phyloP scores from a whole-genome alignment of 2,797 vertebrate genomes.

The Rhinoraja longicauda region DNA sequence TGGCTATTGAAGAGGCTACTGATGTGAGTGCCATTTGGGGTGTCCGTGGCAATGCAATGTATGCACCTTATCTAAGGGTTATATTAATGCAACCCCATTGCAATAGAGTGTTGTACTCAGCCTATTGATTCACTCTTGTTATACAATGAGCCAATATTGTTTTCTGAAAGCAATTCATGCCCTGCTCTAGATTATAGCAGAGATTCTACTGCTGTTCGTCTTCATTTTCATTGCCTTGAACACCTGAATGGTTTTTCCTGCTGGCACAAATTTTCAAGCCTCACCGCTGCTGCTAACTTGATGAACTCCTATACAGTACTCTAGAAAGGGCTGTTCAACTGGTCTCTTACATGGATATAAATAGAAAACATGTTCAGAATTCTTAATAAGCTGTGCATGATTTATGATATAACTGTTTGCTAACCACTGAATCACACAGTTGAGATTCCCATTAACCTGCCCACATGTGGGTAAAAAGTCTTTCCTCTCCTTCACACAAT shows the following conservation, averaged over 20 bases:
- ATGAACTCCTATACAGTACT: not conserved
- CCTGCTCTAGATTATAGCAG: not conserved
- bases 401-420: not conserved
- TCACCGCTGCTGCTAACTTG: not conserved
- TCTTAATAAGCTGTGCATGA: not conserved
- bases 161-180: not conserved
- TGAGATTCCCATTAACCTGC: not conserved
- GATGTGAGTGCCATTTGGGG: not conserved
- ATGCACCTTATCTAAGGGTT: not conserved
- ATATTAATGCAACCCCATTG: not conserved
- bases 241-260: not conserved
- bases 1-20: not conserved
- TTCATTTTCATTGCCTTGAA: constrained; percentile 16
- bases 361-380: not conserved
- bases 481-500: not conserved
- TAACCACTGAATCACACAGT: not conserved
- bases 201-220: not conserved
- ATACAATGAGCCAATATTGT: not conserved
- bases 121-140: not conserved
- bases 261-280: not conserved
- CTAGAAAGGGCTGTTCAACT: not conserved
- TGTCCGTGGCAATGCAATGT: not conserved
- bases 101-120: not conserved
- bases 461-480: not conserved
- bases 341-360: not conserved